These are phyloP conservation scores for Ancistrus triradiatus DNA, from an alignment of 2,113 vertebrate genomes.

Conservation along the genomic window DNA sequence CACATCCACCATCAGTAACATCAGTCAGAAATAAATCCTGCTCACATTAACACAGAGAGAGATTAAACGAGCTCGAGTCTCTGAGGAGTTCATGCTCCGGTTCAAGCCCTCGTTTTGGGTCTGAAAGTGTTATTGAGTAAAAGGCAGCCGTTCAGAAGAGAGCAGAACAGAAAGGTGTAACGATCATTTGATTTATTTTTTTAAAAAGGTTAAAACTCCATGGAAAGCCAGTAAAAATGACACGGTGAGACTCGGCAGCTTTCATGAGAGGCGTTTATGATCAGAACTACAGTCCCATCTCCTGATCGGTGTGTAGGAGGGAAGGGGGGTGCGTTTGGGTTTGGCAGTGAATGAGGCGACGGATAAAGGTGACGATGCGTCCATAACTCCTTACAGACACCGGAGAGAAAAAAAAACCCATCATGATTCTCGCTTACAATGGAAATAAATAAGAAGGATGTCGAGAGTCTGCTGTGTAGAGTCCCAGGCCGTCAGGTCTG, in stretches of 20 bases:
- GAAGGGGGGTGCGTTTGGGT: too few species aligned
- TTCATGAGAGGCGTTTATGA: constrained; percentile 13
- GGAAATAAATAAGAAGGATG: constrained; percentile 71
- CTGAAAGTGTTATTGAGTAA: constrained; percentile 54
- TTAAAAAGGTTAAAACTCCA: constrained; percentile 51
- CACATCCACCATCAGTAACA: too few species aligned
- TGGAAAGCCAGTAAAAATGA: constrained; percentile 61
- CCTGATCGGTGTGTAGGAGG: too few species aligned
- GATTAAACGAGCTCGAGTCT: constrained; percentile 19
- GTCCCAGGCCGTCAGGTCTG: constrained; percentile 62
- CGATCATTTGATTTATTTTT: constrained; percentile 37
- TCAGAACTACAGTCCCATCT: constrained; percentile 54
- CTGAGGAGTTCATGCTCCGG: background rate
- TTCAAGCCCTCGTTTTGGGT: too few species aligned
- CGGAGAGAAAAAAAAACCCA: constrained; percentile 3
- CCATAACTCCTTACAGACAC: constrained; percentile 23
- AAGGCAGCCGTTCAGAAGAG: constrained; percentile 57
- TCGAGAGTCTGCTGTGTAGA: constrained; percentile 69
- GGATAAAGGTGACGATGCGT: background rate
- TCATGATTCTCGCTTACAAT: constrained; percentile 55
- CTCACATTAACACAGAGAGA: too few species aligned
- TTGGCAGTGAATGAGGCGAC: constrained; percentile 56
- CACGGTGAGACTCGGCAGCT: constrained; percentile 53
- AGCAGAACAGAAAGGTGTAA: constrained; percentile 51
- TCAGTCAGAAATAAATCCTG: too few species aligned